A percentile compares a stretch with the other conserved stretches of the same genome.
phyloP scores from a whole-genome alignment of 2,113 vertebrate genomes.

The Camelus dromedarius region DNA sequence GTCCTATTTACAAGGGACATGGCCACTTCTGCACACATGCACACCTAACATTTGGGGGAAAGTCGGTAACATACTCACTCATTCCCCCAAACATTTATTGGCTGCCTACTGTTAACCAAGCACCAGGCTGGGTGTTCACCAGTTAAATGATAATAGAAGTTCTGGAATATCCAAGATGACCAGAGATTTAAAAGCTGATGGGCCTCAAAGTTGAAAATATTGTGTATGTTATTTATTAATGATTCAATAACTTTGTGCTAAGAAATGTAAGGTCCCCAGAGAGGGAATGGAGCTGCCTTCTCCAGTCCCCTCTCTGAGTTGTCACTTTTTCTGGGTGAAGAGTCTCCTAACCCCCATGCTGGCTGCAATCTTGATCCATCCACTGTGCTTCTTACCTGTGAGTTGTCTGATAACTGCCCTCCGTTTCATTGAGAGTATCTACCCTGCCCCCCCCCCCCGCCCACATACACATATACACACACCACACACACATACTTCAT shows the following conservation, averaged over 20 bases:
- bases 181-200: background rate
- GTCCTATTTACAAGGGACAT: background rate
- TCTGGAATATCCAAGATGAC: background rate
- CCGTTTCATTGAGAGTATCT: background rate
- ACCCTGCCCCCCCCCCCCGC: background rate
- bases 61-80: background rate
- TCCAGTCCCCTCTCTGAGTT: background rate
- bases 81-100: background rate
- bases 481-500: background rate
- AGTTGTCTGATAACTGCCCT: background rate
- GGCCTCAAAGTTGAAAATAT: background rate
- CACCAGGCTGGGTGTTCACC: background rate
- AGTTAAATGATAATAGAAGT: background rate
- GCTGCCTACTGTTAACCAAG: background rate
- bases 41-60: too few relatives aligned
- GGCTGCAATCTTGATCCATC: background rate
- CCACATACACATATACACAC: background rate
- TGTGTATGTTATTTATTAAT: background rate
- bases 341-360: rapidly evolving
- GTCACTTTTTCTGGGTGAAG: background rate
- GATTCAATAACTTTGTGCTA: background rate
- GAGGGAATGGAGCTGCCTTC: background rate
- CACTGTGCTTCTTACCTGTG: background rate
- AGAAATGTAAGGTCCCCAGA: background rate
- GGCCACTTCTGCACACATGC: background rate